Evolutionary conservation across 2,888 invertebrate species (phyloP).

Genomic region (Anodontia alba): DNA sequence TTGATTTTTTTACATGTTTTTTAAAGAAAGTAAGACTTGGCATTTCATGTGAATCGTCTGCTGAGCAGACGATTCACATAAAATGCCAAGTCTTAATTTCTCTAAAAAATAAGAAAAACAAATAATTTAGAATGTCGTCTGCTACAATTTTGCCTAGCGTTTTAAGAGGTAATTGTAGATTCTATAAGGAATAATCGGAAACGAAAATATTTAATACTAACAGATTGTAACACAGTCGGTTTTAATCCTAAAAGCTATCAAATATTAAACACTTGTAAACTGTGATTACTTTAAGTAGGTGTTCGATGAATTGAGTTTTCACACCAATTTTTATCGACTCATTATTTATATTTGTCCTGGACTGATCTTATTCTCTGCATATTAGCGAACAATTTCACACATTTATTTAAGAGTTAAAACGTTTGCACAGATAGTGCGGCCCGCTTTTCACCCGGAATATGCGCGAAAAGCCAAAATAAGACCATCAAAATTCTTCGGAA

Average conservation of each 20-base stretch:
- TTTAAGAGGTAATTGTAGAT: neutral
- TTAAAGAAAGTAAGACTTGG: no score
- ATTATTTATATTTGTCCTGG: slow-evolving; percentile 1
- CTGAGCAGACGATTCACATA: no score
- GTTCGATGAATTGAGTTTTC: neutral
- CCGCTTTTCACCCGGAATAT: no score
- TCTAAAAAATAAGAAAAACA: no score
- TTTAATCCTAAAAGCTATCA: neutral
- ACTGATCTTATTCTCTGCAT: neutral
- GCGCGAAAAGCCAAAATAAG: no score
- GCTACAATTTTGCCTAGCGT: no score
- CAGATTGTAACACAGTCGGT: neutral
- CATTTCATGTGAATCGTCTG: no score
- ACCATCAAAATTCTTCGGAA: no score
- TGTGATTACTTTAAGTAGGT: neutral
- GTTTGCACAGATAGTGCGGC: no score
- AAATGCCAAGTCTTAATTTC: no score
- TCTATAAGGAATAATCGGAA: neutral
- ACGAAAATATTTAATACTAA: neutral
- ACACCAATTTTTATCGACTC: slow-evolving; percentile 6
- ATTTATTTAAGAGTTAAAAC: neutral
- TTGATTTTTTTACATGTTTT: no score
- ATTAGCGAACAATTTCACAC: slow-evolving; percentile 1
- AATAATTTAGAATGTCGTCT: no score
- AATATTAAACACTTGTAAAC: slow-evolving; percentile 13